Conservation (phyloP, 2,797 vertebrate genomes). For the Cynopterus sphinx region DNA sequence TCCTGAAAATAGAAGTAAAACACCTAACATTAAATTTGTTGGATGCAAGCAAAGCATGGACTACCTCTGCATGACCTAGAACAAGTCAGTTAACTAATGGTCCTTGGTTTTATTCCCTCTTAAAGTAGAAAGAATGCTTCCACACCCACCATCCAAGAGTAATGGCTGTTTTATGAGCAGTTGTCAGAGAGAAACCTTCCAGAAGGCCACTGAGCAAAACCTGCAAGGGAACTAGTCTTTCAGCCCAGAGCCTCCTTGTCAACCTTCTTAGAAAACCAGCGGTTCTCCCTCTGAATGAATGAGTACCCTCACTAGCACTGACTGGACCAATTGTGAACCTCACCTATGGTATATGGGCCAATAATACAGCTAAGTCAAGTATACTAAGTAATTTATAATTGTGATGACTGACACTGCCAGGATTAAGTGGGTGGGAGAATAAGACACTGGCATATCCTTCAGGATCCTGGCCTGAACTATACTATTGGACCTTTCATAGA, state of each 20-base stretch:
- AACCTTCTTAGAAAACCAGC: neutral
- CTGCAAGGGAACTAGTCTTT: neutral
- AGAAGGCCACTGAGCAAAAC: neutral
- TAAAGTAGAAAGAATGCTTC: neutral
- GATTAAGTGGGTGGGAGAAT: no score
- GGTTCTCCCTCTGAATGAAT: neutral
- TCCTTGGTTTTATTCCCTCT: neutral
- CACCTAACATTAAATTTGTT: neutral
- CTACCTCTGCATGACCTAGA: neutral
- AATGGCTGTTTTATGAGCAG: neutral
- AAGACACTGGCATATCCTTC: neutral
- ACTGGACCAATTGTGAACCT: neutral
- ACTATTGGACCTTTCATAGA: neutral
- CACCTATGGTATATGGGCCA: neutral
- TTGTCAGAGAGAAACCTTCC: neutral
- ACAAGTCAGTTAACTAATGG: neutral
- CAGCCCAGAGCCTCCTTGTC: neutral
- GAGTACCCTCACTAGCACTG: neutral
- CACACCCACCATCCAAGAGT: neutral
- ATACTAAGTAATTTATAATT: neutral
- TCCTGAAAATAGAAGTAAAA: slow-evolving; percentile 38
- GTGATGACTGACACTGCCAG: neutral
- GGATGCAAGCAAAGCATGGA: neutral
- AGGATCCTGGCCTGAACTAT: neutral
- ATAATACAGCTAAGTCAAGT: neutral